Conservation (phyloP, 2,888 invertebrate genomes). For the Pterobdella sp. region DNA sequence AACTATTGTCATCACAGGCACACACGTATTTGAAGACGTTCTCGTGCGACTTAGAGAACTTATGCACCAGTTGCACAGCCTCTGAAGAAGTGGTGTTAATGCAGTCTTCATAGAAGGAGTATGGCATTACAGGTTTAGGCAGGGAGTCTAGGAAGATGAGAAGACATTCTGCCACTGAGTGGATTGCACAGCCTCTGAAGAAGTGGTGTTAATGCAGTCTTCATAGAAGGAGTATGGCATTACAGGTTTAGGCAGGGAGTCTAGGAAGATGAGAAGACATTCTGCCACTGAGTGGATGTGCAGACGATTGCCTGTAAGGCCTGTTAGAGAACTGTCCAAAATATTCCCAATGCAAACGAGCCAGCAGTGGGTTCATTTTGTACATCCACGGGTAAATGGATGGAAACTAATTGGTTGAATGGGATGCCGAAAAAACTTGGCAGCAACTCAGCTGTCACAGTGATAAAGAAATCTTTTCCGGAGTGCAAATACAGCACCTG, state of each 20-base stretch:
- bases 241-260: conserved; percentile 80
- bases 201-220: conserved; percentile 60
- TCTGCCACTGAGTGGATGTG: conserved; percentile 85
- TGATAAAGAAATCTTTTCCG: conserved; percentile 84
- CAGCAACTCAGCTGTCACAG: conserved; percentile 64
- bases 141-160: conserved; percentile 78
- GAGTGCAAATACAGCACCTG: conserved; percentile 86
- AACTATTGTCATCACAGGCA: too few relatives aligned
- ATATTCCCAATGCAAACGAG: too few relatives aligned
- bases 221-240: conserved; percentile 75
- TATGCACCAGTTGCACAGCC: too few relatives aligned
- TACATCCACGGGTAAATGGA: conserved; percentile 73
- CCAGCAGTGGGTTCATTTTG: conserved; percentile 53
- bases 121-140: conserved; percentile 81
- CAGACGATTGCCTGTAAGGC: too few relatives aligned
- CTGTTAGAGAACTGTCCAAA: too few relatives aligned
- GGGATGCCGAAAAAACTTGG: conserved; percentile 86
- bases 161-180: conserved; percentile 83
- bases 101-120: conserved; percentile 69
- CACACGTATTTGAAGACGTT: too few relatives aligned
- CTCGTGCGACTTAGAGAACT: too few relatives aligned
- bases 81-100: conserved; percentile 53
- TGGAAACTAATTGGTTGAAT: conserved; percentile 76
- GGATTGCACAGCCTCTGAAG: too few relatives aligned
- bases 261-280: conserved; percentile 73